phyloP scores from a whole-genome alignment of 2,888 invertebrate species.

The Crossocerus cetratus region DNA sequence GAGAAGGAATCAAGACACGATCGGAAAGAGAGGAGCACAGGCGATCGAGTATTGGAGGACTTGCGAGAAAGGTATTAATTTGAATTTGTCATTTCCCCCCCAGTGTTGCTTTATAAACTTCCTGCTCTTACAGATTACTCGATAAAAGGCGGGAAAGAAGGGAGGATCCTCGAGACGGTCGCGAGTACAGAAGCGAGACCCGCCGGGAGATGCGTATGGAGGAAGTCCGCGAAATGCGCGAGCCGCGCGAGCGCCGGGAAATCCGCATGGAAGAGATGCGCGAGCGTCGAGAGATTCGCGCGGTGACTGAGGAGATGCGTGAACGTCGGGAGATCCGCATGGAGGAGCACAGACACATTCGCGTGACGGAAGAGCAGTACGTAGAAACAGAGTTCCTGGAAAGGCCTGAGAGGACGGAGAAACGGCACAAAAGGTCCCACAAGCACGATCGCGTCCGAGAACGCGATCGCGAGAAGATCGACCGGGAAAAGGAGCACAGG shows the following conservation, averaged over 20 bases:
- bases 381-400: constrained; percentile 65
- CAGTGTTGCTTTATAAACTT: not conserved
- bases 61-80: constrained; percentile 81
- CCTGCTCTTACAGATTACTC: constrained; percentile 64
- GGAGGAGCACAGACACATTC: constrained; percentile 67
- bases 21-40: constrained; percentile 77
- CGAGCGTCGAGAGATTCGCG: constrained; percentile 69
- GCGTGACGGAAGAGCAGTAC: constrained; percentile 67
- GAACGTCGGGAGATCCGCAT: constrained; percentile 66
- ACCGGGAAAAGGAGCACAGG: constrained; percentile 68
- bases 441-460: constrained; percentile 80
- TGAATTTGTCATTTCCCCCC: not conserved
- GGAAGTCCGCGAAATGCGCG: constrained; percentile 62
- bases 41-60: constrained; percentile 85
- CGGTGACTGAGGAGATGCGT: constrained; percentile 60
- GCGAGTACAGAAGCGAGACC: constrained; percentile 69
- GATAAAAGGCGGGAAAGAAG: constrained; percentile 74
- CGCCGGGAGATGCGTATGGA: constrained; percentile 69
- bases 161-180: constrained; percentile 70
- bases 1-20: constrained; percentile 77
- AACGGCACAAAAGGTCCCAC: constrained; percentile 75
- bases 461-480: constrained; percentile 73
- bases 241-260: constrained; percentile 67
- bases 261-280: constrained; percentile 69
- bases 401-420: constrained; percentile 63